These are phyloP conservation scores for Hylomyscus alleni DNA, from an alignment of 2,797 vertebrate species.

Conservation along the genomic window DNA sequence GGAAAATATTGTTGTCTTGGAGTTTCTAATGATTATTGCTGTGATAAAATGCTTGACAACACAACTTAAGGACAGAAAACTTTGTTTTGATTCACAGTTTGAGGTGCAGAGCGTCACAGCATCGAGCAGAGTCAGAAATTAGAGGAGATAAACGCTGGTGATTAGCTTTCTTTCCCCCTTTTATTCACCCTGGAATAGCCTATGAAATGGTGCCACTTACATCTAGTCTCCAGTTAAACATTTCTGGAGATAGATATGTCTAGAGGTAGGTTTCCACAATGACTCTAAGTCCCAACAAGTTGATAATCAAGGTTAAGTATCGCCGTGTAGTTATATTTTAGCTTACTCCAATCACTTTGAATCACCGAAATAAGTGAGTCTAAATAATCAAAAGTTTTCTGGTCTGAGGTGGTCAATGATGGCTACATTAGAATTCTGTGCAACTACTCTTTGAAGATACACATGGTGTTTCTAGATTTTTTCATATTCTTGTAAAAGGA, in stretches of 20 bases:
- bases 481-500: neutral
- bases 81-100: neutral
- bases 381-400: neutral
- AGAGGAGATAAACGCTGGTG: neutral
- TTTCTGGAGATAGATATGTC: neutral
- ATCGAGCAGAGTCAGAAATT: neutral
- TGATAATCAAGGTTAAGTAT: neutral
- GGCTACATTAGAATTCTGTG: neutral
- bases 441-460: neutral
- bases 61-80: neutral
- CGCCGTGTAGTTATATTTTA: neutral
- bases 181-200: neutral
- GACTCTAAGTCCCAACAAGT: neutral
- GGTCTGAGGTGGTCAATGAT: neutral
- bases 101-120: neutral
- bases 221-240: neutral
- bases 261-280: neutral
- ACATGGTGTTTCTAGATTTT: neutral
- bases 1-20: neutral
- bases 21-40: neutral
- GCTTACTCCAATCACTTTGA: neutral
- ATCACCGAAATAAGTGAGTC: neutral
- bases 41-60: neutral
- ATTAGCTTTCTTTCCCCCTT: neutral
- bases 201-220: neutral